Conservation (phyloP, 2,113 vertebrate genomes). For the Phrynosoma platyrhinos region DNA sequence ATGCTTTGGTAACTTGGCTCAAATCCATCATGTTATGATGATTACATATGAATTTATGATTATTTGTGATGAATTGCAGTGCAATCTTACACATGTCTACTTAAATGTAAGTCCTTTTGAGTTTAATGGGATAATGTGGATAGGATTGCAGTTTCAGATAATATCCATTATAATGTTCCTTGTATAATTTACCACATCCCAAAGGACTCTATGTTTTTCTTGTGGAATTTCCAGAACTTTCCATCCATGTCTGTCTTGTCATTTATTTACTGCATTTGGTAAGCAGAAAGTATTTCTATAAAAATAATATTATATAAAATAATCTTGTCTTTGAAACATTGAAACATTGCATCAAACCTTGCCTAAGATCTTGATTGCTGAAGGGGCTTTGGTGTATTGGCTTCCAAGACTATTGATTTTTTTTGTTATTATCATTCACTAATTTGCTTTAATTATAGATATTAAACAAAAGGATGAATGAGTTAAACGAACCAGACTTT, state of each 20-base stretch:
- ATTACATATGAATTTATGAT: background rate
- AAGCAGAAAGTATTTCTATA: constrained; percentile 19
- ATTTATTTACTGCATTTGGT: too few relatives aligned
- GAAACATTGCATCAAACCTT: constrained; percentile 55
- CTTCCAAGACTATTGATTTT: constrained; percentile 53
- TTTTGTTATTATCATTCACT: constrained; percentile 34
- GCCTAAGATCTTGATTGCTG: constrained; percentile 47
- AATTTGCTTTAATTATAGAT: constrained; percentile 68
- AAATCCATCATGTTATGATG: background rate
- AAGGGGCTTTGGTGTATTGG: constrained; percentile 55
- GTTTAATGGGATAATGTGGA: background rate
- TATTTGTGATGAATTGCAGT: background rate
- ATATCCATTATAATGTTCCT: too few relatives aligned
- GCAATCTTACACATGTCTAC: background rate
- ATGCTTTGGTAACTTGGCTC: background rate
- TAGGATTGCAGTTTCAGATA: background rate
- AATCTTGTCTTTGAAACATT: constrained; percentile 44
- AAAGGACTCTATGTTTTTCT: too few relatives aligned
- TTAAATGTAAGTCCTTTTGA: background rate
- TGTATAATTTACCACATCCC: too few relatives aligned
- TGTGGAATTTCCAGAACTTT: too few relatives aligned
- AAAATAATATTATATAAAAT: constrained; percentile 14
- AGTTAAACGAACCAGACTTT: constrained; percentile 59
- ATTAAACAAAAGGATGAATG: constrained; percentile 58
- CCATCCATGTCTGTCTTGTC: too few relatives aligned